Evolutionary conservation across 2,113 vertebrate species (phyloP), one percentile per base, ranked within the genome.

Genomic region (Ceyx melanurus): DNA sequence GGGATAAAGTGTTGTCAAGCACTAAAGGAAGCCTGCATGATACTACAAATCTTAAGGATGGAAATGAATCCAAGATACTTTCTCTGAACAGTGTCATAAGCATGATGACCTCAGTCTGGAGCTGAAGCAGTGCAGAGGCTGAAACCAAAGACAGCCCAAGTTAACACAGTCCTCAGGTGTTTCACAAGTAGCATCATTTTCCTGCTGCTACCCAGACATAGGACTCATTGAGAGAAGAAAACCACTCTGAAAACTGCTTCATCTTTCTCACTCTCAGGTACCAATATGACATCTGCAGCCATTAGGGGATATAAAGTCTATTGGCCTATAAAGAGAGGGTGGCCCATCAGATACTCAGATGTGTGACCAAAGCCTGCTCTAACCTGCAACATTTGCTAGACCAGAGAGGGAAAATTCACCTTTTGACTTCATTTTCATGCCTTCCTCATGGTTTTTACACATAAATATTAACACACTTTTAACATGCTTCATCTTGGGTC

Each of bases 61-160:
- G 54, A 67, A 73, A 53, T 5, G 9, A 90, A 73, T 16, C 20
- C 28, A 25, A 58, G 74, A 64, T 19, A 14, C 25, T 54, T n/a
- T 75, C 42, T 60, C 19, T 23, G 40, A 42, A 54, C 4, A 76
- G 42, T 29, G 60, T 11, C 33, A 17, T 12, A 58, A 42, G 25
- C 31, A 7, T 14, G 40, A 6, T 3, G 13, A 33, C 58, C 73
- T 28, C 26, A 56, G 28, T 31, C 29, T 22, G 7, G 10, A 90
- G 7, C 35, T 3, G 1, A 40, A 58, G 25, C 1, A 31, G 22
- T 0, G 0, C 1, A 73, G 28, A 79, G 54, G 42, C 43, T 85
- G 42, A 89, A 82, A 76, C 11, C 42, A 64, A 5, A 14, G 28
- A 33, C 8, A 81, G 18, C 1, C 0, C 5, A 50, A 61, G 22